Evolutionary conservation across 2,888 invertebrate genomes (phyloP).

Genomic region (Eupeodes latifasciatus): DNA sequence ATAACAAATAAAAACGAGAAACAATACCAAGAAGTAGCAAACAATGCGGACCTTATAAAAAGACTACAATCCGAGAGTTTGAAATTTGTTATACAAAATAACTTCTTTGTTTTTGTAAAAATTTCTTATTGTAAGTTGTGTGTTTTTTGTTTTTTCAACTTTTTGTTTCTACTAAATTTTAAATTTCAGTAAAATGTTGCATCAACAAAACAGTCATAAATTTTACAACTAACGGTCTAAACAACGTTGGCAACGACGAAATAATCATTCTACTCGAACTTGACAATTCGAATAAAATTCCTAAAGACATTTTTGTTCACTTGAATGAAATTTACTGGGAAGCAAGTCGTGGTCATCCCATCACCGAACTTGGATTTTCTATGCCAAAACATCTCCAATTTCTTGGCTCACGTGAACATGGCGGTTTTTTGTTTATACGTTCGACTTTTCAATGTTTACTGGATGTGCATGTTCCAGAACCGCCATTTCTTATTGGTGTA

Average conservation of each 20-base stretch:
- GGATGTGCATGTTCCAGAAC: constrained; percentile 89
- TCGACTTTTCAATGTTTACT: constrained; percentile 93
- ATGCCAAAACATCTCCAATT: constrained; percentile 85
- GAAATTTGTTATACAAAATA: constrained; percentile 90
- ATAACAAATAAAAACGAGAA: constrained; percentile 80
- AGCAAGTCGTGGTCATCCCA: constrained; percentile 87
- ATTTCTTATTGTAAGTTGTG: constrained; percentile 89
- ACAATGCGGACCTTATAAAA: constrained; percentile 86
- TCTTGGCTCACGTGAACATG: constrained; percentile 89
- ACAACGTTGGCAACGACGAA: constrained; percentile 93
- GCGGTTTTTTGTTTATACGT: constrained; percentile 92
- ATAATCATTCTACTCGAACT: constrained; percentile 90
- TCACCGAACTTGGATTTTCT: constrained; percentile 89
- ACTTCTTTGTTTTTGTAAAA: constrained; percentile 90
- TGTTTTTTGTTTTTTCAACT: not conserved
- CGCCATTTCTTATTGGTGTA: constrained; percentile 91
- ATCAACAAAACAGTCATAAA: constrained; percentile 90
- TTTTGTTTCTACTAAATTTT: not conserved
- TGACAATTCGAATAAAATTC: constrained; percentile 86
- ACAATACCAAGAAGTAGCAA: constrained; percentile 83
- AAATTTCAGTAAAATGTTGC: constrained; percentile 89
- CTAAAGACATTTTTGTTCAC: constrained; percentile 90
- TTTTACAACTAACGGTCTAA: constrained; percentile 90
- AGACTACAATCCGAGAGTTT: constrained; percentile 87
- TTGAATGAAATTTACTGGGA: constrained; percentile 90